A percentile compares a stretch with the other conserved stretches of the same genome.
Evolutionary conservation across 2,888 invertebrate species (phyloP).

Genomic region (Empis stercorea): DNA sequence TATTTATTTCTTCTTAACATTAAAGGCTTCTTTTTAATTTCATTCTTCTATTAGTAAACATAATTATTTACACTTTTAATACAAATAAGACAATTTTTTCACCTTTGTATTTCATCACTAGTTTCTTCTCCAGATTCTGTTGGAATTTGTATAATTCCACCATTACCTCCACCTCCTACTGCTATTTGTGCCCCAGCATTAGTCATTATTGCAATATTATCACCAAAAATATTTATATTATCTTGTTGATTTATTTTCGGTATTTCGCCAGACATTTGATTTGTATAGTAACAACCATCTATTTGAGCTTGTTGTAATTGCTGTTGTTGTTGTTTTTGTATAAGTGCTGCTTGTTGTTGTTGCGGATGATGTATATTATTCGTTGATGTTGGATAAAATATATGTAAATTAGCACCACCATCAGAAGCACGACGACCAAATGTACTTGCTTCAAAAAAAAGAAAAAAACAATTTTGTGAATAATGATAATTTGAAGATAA

Average conservation of each 20-base stretch:
- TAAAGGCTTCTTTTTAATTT: no score
- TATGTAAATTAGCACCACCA: constrained; percentile 86
- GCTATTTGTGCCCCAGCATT: constrained; percentile 9
- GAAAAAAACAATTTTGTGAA: neutral
- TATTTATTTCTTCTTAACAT: no score
- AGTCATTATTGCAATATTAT: neutral
- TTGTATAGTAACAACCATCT: neutral
- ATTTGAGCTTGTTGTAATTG: neutral
- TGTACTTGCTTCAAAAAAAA: constrained; percentile 45
- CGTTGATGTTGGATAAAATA: constrained; percentile 43
- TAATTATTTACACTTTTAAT: no score
- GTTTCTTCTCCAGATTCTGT: constrained; percentile 25
- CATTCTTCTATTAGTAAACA: no score
- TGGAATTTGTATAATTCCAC: constrained; percentile 6
- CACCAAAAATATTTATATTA: neutral
- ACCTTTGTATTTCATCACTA: constrained; percentile 35
- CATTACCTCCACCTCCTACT: neutral
- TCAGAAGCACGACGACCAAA: constrained; percentile 89
- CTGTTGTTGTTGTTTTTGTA: constrained; percentile 20
- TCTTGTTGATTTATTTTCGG: neutral
- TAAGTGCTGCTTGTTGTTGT: constrained; percentile 17
- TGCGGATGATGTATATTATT: constrained; percentile 32
- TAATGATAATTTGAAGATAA: no score
- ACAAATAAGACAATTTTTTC: neutral
- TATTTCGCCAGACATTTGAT: neutral